Evolutionary conservation across 2,113 vertebrate species (phyloP).

Genomic region (Lasiurus cinereus): DNA sequence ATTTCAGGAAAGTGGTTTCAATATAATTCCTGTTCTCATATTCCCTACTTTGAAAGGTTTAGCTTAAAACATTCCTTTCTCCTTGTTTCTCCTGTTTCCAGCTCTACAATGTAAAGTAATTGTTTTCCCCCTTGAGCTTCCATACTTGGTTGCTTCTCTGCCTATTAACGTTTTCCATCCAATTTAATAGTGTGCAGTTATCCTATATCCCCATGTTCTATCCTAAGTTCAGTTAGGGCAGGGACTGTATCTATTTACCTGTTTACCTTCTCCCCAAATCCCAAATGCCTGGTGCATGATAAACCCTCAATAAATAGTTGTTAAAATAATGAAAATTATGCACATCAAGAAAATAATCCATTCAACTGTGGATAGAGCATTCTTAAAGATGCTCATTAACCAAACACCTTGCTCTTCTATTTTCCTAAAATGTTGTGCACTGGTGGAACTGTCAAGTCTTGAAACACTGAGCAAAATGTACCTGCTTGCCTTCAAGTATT

Average conservation of each 20-base stretch:
- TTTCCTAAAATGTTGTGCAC: constrained; percentile 23
- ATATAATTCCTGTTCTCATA: neutral
- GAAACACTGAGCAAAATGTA: constrained; percentile 30
- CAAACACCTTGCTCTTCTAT: neutral
- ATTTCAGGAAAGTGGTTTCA: neutral
- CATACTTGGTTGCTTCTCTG: neutral
- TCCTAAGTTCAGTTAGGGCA: neutral
- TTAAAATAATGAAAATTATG: neutral
- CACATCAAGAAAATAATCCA: constrained; percentile 40
- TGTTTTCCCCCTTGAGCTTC: neutral
- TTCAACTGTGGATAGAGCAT: neutral
- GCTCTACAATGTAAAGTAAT: neutral
- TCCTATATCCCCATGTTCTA: neutral
- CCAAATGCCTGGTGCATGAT: neutral
- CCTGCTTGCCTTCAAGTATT: neutral
- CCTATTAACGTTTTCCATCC: neutral
- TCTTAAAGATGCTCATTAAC: constrained; percentile 15
- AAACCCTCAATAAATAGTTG: neutral
- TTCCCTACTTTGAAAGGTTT: neutral
- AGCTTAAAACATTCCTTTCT: neutral
- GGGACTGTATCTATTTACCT: neutral
- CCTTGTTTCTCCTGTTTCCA: neutral
- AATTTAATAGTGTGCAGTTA: neutral
- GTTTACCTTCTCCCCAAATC: neutral
- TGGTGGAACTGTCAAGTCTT: neutral